Evolutionary conservation across 2,797 vertebrate species (phyloP).

Genomic region (Myiothlypis chrysogaster): DNA sequence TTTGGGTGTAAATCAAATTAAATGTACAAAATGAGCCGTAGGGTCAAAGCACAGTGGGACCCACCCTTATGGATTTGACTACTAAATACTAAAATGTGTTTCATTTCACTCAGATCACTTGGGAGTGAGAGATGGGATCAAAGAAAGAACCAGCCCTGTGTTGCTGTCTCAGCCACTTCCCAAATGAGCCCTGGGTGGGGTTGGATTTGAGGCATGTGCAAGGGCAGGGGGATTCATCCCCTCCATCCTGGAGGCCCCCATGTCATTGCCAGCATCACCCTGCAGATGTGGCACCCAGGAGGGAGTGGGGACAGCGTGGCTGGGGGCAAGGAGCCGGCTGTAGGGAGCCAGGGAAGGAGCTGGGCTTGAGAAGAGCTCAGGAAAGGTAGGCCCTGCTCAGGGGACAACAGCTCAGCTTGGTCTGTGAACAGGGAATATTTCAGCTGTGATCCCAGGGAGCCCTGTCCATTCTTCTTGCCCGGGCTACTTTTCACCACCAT

Average conservation of each 20-base stretch:
- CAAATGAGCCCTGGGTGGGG: accelerated
- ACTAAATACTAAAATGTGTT: not conserved
- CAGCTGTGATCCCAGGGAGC: not conserved
- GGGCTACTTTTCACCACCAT: not conserved
- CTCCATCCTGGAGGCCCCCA: not conserved
- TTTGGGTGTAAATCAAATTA: constrained; percentile 35
- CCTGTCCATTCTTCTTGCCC: not conserved
- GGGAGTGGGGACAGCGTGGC: accelerated
- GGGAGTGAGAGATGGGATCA: not conserved
- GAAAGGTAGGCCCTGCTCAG: not conserved
- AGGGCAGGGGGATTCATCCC: not conserved
- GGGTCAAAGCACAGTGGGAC: not conserved
- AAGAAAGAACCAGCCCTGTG: not conserved
- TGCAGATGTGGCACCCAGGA: not conserved
- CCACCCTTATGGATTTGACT: constrained; percentile 8
- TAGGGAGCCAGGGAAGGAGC: not conserved
- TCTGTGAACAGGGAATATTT: not conserved
- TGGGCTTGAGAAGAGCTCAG: accelerated
- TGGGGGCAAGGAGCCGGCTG: not conserved
- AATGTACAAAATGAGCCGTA: constrained; percentile 5
- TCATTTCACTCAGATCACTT: not conserved
- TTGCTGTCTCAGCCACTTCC: not conserved
- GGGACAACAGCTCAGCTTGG: accelerated
- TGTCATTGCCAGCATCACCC: not conserved
- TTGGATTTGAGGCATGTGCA: accelerated